Base-by-base conservation (phyloP, 2,888 invertebrate species). In the Synanthedon tipuliformis region DNA sequence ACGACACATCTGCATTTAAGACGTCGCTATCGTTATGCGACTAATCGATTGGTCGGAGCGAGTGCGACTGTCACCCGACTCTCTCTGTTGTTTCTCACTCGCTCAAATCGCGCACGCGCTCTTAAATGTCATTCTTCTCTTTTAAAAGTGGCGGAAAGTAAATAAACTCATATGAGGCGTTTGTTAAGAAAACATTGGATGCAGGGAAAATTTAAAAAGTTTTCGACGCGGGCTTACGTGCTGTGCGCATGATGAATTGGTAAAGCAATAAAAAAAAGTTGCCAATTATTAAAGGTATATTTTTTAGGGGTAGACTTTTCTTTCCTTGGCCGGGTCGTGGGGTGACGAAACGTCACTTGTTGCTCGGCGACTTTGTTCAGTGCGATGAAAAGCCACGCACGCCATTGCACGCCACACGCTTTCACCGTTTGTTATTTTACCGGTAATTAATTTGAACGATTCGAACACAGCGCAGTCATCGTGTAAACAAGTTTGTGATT, bases 1-100 rank as follows among this genome's bases (percentile, higher is more conserved):
- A 83, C 83, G 81, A 85, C 86, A 85, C 85, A 87, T 87, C 87
- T 86, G 87, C 87, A 87, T 86, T 86, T 87, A 87, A 87, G 85
- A 86, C 86, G 84, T 79, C 83, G 86, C 84, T 85, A 84, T 86
- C 85, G 87, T 86, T 86, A 86, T 86, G 86, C 86, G 87, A 87
- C 87, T 87, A 87, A 87, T 87, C 87, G 87, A 87, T 87, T 86
- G 86, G 87, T 85, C 76, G 81, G 81, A 86, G 81, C 75, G 83
- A 81, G 83, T 73, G 71, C 64, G 68, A 80, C 80, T 78, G 78
- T 76, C 79, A 69, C 63, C 75, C 64, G 57, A 81, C 85, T 60
- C 73, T 59, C 69, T 86, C 73, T 56, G 56, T 55, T 61, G 64
- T 60, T 66, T 69, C 73, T 83, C 83, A 74, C 78, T 55, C 57